Evolutionary conservation across 2,888 invertebrate genomes (phyloP).

Genomic region (Leptinotarsa haldemani): DNA sequence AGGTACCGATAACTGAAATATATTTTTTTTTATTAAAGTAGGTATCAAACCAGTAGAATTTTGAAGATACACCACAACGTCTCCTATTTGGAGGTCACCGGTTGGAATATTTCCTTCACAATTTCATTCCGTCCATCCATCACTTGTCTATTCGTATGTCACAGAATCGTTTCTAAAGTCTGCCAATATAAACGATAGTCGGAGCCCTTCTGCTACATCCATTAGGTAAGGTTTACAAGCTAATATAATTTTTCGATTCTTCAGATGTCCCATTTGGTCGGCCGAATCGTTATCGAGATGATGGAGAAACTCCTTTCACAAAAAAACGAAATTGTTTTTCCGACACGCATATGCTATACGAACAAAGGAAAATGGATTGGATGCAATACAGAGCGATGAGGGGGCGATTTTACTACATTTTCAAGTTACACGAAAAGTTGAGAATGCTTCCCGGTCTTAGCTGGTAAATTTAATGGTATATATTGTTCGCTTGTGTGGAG

Average conservation of each 20-base stretch:
- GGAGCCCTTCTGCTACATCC: background rate
- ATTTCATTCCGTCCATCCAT: no score
- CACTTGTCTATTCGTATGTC: no score
- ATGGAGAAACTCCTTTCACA: background rate
- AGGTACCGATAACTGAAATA: no score
- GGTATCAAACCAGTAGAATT: no score
- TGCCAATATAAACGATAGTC: background rate
- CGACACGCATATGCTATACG: background rate
- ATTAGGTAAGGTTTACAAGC: background rate
- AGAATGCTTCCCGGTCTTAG: no score
- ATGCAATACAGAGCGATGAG: background rate
- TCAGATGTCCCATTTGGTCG: slow-evolving; percentile 4
- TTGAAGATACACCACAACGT: no score
- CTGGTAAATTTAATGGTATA: no score
- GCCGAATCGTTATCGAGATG: background rate
- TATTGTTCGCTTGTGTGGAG: no score
- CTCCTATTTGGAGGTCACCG: no score
- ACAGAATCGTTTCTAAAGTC: no score
- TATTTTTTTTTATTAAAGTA: no score
- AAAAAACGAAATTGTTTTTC: background rate
- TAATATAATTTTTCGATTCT: background rate
- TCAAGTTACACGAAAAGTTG: background rate
- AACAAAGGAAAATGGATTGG: background rate
- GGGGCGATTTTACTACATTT: background rate
- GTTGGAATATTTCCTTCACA: no score